A percentile compares a stretch with the other conserved stretches of the same genome.
These are phyloP conservation scores for Mactromeris polynyma DNA, from an alignment of 2,888 invertebrate genomes.

Conservation along the genomic window DNA sequence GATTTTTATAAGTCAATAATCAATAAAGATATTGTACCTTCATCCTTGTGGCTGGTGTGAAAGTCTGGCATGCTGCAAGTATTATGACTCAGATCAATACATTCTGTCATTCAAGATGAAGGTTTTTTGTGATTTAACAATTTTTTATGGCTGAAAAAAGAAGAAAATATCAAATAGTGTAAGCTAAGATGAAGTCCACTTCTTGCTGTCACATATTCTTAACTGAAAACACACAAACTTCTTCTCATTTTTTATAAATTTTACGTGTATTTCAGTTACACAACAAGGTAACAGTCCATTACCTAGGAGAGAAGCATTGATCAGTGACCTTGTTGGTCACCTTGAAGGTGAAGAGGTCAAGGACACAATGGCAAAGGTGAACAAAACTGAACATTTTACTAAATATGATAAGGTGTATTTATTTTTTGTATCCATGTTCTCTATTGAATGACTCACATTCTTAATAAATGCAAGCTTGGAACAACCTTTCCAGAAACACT, in stretches of 20 bases:
- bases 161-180: too few relatives aligned
- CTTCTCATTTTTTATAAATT: too few relatives aligned
- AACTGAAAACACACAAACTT: too few relatives aligned
- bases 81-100: not conserved
- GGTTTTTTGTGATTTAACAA: too few relatives aligned
- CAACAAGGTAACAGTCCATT: conserved; percentile 58
- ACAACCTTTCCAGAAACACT: too few relatives aligned
- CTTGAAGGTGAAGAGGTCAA: conserved; percentile 40
- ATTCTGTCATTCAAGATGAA: conserved; percentile 2
- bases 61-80: not conserved
- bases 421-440: too few relatives aligned
- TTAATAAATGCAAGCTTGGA: too few relatives aligned
- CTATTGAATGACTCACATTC: too few relatives aligned
- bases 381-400: not conserved
- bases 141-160: too few relatives aligned
- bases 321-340: conserved; percentile 33
- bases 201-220: too few relatives aligned
- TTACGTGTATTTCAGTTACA: not conserved
- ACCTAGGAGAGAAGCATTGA: conserved; percentile 41
- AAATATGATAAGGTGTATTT: too few relatives aligned
- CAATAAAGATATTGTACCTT: conserved; percentile 6
- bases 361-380: conserved; percentile 52
- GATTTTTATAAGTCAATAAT: not conserved
- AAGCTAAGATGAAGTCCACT: too few relatives aligned
- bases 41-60: not conserved